Percentiles rank a stretch among this genome's conserved stretches.
These are phyloP conservation scores for Pelagia noctiluca DNA, from an alignment of 30 jellyfish, hydroid and myxozoan species.

Conservation along the genomic window DNA sequence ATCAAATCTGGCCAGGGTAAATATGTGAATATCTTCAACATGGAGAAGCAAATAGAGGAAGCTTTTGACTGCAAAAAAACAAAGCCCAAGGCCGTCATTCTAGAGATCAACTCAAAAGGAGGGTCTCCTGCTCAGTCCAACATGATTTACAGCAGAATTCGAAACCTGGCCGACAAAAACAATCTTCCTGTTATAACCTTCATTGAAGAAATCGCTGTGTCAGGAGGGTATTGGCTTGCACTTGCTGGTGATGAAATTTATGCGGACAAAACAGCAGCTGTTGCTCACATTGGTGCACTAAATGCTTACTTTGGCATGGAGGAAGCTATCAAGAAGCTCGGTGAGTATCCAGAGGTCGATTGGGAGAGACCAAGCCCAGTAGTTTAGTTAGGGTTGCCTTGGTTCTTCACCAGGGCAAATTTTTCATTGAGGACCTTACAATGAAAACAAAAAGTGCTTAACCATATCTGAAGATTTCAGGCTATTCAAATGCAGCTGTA, in stretches of 20 bases:
- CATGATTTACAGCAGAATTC: slow-evolving; percentile 63
- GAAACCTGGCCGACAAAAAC: slow-evolving; percentile 59
- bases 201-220: slow-evolving; percentile 74
- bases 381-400: not conserved
- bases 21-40: slow-evolving; percentile 25
- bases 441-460: too few relatives aligned
- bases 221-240: slow-evolving; percentile 97
- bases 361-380: too few relatives aligned
- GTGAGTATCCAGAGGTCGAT: too few relatives aligned
- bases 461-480: too few relatives aligned
- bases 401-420: too few relatives aligned
- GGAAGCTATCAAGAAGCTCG: slow-evolving; percentile 61
- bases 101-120: slow-evolving; percentile 80
- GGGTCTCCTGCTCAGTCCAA: slow-evolving; percentile 92
- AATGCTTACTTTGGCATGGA: slow-evolving; percentile 66
- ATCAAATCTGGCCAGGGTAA: slow-evolving; percentile 52
- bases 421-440: too few relatives aligned
- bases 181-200: slow-evolving; percentile 70
- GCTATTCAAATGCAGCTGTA: too few relatives aligned
- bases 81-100: slow-evolving; percentile 79
- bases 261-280: slow-evolving; percentile 74
- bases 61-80: slow-evolving; percentile 75
- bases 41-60: slow-evolving; percentile 74
- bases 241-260: slow-evolving; percentile 88
- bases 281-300: slow-evolving; percentile 86